Base-by-base conservation (phyloP, 2,113 vertebrate species). In the Sphyrna mokarran region DNA sequence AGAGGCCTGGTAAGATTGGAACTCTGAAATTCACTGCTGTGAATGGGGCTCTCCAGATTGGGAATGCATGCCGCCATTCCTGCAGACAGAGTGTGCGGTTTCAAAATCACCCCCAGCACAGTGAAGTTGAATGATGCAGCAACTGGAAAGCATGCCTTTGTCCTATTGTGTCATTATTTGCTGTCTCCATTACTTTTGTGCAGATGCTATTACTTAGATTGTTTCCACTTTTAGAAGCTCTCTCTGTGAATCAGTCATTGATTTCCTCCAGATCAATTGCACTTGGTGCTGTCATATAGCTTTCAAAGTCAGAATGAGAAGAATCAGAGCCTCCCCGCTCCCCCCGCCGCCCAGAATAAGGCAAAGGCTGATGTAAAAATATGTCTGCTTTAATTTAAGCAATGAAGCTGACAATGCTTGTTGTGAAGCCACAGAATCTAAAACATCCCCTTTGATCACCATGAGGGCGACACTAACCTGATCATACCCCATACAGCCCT, bases 191-290 rank as follows among this genome's bases (percentile, higher is more conserved):
- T 95, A 61, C 94, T 22, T 95, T 48, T 72, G 43, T 72, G 94
- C 94, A 95, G 94, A 95, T 95, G 68, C 69, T 76, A 95, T 95
- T 72, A 95, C 40, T 95, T 54, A 76, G 94, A 72, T 95, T 43
- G 69, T 95, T 95, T 16, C 94, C 72, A 72, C 94, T 95, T 76
- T 76, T 95, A 48, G 69, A 95, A 26, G 94, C 94, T 95, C 33
- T 95, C 94, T 70, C 69, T 20, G 3, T 95, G 94, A 95, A 95
- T 76, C 94, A 72, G 40, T 40, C 94, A 95, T 95, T 48, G 94
- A 95, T 95, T 95, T 95, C 23, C 11, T 72, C 20, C 3, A 33
- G 69, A 48, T 76, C 48, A 95, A 95, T 95, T 76, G 69, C 16
- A 22, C 37, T 40, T 20, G 37, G 80, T 93, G 89, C 94, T 95